Conservation (phyloP, 2,888 invertebrate species). For the Liposcelis brunnea region DNA sequence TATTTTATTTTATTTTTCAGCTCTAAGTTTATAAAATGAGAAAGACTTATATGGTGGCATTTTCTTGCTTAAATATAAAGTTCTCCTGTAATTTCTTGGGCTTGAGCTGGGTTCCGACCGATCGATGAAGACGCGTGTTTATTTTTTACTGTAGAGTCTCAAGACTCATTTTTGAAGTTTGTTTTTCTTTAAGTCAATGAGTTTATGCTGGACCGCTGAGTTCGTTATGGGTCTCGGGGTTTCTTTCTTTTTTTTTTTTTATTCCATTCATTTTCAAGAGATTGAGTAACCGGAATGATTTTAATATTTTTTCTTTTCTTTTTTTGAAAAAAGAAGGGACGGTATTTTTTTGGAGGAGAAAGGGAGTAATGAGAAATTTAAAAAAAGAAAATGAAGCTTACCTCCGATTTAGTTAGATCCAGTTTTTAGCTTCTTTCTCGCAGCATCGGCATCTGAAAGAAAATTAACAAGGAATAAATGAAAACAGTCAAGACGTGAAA, state of each 20-base stretch:
- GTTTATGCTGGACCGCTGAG: neutral
- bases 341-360: neutral
- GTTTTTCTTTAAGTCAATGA: slow-evolving; percentile 4
- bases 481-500: no score
- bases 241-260: neutral
- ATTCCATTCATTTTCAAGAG: no score
- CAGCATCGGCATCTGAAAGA: no score
- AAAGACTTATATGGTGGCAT: slow-evolving; percentile 9
- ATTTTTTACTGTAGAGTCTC: slow-evolving; percentile 7
- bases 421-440: no score
- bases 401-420: no score
- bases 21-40: slow-evolving; percentile 8
- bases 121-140: slow-evolving; percentile 9
- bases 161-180: slow-evolving; percentile 7
- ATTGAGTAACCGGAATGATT: no score
- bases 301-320: neutral
- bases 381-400: no score
- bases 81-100: slow-evolving; percentile 9
- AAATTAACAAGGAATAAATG: no score
- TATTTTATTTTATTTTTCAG: slow-evolving; percentile 7
- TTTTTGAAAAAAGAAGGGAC: neutral
- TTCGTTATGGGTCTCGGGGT: neutral
- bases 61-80: slow-evolving; percentile 10
- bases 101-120: slow-evolving; percentile 6
- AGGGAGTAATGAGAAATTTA: neutral